Evolutionary conservation across 2,888 invertebrate genomes (phyloP).

Genomic region (Cerastoderma edule): DNA sequence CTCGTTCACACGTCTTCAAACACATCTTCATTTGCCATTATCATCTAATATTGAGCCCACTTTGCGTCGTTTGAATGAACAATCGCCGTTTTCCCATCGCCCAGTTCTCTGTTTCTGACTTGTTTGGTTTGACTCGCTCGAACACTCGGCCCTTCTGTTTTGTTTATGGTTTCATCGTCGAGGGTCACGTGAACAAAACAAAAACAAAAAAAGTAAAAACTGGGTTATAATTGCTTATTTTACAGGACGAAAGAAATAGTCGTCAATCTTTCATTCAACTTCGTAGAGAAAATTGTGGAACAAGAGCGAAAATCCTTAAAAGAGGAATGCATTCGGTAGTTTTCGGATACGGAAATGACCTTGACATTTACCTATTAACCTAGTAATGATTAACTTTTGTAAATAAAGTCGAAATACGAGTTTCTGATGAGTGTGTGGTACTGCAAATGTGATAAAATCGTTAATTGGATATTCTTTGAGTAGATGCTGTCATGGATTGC

Average conservation of each 20-base stretch:
- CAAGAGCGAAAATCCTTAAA: not conserved
- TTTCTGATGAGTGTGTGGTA: not conserved
- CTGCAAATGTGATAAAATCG: not conserved
- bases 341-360: conserved; percentile 19
- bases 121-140: conserved; percentile 3
- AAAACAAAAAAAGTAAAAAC: conserved; percentile 4
- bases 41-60: not conserved
- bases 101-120: not conserved
- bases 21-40: not conserved
- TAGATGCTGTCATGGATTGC: not conserved
- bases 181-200: conserved; percentile 28
- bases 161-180: conserved; percentile 9
- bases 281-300: too few species aligned
- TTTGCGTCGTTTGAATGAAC: conserved; percentile 1
- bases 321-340: conserved; percentile 15
- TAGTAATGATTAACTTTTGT: not conserved
- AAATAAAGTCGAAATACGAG: conserved; percentile 19
- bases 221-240: not conserved
- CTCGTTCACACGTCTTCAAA: not conserved
- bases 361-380: conserved; percentile 17
- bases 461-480: not conserved
- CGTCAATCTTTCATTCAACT: not conserved
- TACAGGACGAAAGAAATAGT: too few species aligned
- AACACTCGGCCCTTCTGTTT: conserved; percentile 13
- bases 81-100: conserved; percentile 16